phyloP scores from a whole-genome alignment of 2,888 invertebrate species.

The Teinopalpus imperialis region DNA sequence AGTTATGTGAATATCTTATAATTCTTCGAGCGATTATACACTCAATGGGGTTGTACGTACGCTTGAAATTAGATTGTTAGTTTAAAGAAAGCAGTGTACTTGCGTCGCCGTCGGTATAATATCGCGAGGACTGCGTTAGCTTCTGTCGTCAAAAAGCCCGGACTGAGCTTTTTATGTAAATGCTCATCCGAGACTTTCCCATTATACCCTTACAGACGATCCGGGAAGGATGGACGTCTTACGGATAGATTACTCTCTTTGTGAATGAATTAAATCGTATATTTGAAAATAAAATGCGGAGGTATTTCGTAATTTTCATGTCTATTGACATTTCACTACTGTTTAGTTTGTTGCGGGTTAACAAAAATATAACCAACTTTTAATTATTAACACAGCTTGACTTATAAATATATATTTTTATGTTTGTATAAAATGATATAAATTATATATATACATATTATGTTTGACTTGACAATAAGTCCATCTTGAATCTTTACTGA shows the following conservation, averaged over 20 bases:
- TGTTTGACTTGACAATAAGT: too few relatives aligned
- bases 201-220: slow-evolving; percentile 25
- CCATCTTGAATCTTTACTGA: too few relatives aligned
- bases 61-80: slow-evolving; percentile 20
- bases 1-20: not conserved
- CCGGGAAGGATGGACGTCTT: slow-evolving; percentile 2
- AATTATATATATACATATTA: too few relatives aligned
- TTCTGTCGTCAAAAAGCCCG: slow-evolving; percentile 24
- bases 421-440: too few relatives aligned
- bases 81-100: not conserved
- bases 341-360: too few relatives aligned
- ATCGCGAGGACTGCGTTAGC: slow-evolving; percentile 20
- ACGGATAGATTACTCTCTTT: not conserved
- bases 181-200: slow-evolving; percentile 29
- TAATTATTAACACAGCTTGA: too few relatives aligned
- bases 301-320: too few relatives aligned
- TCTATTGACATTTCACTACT: too few relatives aligned
- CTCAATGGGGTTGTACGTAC: not conserved
- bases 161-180: slow-evolving; percentile 33
- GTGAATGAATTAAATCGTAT: too few relatives aligned
- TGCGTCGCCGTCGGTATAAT: slow-evolving; percentile 2
- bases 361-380: too few relatives aligned
- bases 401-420: too few relatives aligned
- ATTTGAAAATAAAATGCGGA: too few relatives aligned
- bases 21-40: not conserved